phyloP scores from a whole-genome alignment of 2,797 vertebrate genomes.

The Tragelaphus oryx region DNA sequence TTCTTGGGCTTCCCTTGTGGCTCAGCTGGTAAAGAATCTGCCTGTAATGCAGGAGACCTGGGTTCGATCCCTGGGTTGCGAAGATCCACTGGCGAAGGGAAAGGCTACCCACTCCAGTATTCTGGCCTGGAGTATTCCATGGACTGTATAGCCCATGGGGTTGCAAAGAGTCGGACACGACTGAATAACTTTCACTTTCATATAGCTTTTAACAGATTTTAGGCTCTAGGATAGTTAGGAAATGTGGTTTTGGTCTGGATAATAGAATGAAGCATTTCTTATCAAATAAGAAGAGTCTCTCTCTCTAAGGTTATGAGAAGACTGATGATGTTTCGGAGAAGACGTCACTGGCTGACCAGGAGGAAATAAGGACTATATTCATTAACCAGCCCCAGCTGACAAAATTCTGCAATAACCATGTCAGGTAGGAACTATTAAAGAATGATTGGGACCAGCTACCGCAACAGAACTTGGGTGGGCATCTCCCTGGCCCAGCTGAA shows the following conservation, averaged over 20 bases:
- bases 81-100: background rate
- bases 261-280: conserved; percentile 2
- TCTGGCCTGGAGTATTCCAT: background rate
- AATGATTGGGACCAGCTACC: background rate
- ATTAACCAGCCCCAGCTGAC: conserved; percentile 96
- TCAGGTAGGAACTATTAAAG: conserved; percentile 85
- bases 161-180: background rate
- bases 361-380: conserved; percentile 93
- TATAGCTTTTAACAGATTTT: background rate
- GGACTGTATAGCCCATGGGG: background rate
- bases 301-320: conserved; percentile 94
- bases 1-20: too few relatives aligned
- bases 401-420: conserved; percentile 97
- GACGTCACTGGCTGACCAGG: conserved; percentile 95
- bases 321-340: conserved; percentile 94
- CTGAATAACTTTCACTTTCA: background rate
- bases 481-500: fast-evolving
- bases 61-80: background rate
- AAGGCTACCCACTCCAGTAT: background rate
- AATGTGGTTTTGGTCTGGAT: background rate
- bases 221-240: background rate
- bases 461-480: fast-evolving
- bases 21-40: background rate
- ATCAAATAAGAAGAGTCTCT: conserved; percentile 34
- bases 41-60: background rate